These are phyloP conservation scores for Meliscaeva auricollis DNA, from an alignment of 2,888 invertebrate genomes.

Conservation along the genomic window DNA sequence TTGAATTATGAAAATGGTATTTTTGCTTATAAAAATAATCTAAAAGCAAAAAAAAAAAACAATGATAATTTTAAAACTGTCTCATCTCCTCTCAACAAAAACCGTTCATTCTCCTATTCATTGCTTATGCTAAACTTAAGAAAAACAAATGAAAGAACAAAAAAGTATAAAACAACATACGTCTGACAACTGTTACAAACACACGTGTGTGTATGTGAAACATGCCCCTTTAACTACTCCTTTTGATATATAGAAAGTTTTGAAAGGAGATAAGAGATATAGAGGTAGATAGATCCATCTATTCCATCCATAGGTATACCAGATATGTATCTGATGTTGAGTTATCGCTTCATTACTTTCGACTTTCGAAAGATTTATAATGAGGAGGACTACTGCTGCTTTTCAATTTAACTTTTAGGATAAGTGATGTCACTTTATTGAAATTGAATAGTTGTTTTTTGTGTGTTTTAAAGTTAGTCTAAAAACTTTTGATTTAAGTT, in stretches of 20 bases:
- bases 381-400: constrained; percentile 19
- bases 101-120: background rate
- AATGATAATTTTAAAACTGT: background rate
- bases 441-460: background rate
- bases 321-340: background rate
- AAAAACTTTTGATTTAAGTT: too few relatives aligned
- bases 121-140: background rate
- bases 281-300: background rate
- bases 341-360: constrained; percentile 18
- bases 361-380: constrained; percentile 21
- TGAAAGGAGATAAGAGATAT: background rate
- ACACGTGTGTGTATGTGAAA: background rate
- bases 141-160: background rate
- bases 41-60: background rate
- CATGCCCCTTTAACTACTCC: background rate
- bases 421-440: constrained; percentile 1
- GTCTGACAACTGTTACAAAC: background rate
- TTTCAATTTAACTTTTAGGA: background rate
- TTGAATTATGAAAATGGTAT: background rate
- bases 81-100: background rate
- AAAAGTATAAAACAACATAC: background rate
- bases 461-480: background rate
- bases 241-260: background rate
- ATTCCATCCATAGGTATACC: background rate
- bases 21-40: too few relatives aligned